phyloP scores from a whole-genome alignment of 2,113 vertebrate species.

The Sylvia atricapilla region DNA sequence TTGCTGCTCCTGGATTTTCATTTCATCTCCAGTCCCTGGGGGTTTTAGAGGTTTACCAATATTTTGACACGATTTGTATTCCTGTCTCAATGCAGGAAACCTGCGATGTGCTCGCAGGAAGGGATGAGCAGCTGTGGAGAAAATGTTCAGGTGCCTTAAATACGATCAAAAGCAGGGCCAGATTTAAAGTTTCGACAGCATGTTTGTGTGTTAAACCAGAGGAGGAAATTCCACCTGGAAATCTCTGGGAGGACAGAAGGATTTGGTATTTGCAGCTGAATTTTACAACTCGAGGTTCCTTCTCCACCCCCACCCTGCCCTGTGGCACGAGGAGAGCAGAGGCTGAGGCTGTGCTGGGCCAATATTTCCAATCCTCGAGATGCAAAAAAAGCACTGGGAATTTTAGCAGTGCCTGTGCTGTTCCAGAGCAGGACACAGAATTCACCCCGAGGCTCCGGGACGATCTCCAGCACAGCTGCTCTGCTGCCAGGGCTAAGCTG shows the following conservation, averaged over 20 bases:
- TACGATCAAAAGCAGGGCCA: background rate
- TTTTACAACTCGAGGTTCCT: accelerated
- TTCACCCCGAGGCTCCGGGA: background rate
- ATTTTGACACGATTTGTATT: background rate
- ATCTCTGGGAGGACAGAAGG: background rate
- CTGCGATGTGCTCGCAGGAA: background rate
- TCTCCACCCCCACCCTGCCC: background rate
- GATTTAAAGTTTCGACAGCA: background rate
- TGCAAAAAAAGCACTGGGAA: background rate
- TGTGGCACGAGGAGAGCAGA: background rate
- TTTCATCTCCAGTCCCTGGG: background rate
- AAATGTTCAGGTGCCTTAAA: background rate
- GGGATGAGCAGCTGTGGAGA: background rate
- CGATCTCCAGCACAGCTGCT: background rate
- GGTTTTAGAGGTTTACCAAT: background rate
- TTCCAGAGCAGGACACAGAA: background rate
- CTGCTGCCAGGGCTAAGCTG: background rate
- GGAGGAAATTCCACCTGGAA: background rate
- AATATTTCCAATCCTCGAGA: background rate
- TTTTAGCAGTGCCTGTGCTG: accelerated
- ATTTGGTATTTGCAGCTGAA: background rate
- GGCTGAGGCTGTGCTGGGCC: background rate
- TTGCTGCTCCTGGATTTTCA: conserved; percentile 3
- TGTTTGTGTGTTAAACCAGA: background rate
- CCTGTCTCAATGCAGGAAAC: background rate